Base-by-base conservation (phyloP, 1,140 invertebrate species). In the Eupristina koningsbergeri region DNA sequence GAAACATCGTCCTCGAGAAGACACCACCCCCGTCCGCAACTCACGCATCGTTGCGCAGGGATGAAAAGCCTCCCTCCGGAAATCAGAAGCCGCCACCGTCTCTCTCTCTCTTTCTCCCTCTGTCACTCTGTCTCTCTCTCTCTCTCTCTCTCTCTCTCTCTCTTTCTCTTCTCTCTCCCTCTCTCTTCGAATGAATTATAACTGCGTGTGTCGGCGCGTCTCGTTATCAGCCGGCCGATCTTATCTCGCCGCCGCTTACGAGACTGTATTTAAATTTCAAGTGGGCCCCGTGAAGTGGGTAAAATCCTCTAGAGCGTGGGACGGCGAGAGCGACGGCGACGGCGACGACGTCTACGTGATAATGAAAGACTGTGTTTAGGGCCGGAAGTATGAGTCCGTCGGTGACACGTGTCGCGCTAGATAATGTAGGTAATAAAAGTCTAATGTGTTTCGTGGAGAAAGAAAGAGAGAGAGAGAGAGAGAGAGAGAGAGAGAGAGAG, bases 191-290 rank as follows among this genome's bases (percentile, higher is more conserved):
- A 58, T 58, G 53, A 58, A 58, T 58, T 58, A 58, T 22, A 36
- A 34, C 64, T 58, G 26, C 53, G 69, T 0, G 36, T n/a, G 22
- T 15, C 22, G 22, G 69, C 19, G 36, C 41, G 22, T 15, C 69
- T 41, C 19, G 39, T 73, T 73, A 73, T 73, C 69, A 26, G 39
- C 36, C 69, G 82, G 73, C 36, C 80, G 29, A 41, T 36, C 69
- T 73, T 73, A 73, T 73, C 69, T 11, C 29, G 63, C 3, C 29
- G 31, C 63, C 29, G 31, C 63, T 36, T 67, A 67, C 29, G 29
- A 67, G 63, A 19, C 63, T 17, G 63, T 58, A 58, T 58, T 58
- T 58, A 58, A 58, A 58, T 58, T 58, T 58, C 22, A 58, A 58
- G 53, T 58, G 53, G 53, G 53, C 22, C 53, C 22, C 19, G 19